Evolutionary conservation across 2,113 vertebrate genomes (phyloP), one percentile per base, ranked within the genome.

Genomic region (Menura novaehollandiae): DNA sequence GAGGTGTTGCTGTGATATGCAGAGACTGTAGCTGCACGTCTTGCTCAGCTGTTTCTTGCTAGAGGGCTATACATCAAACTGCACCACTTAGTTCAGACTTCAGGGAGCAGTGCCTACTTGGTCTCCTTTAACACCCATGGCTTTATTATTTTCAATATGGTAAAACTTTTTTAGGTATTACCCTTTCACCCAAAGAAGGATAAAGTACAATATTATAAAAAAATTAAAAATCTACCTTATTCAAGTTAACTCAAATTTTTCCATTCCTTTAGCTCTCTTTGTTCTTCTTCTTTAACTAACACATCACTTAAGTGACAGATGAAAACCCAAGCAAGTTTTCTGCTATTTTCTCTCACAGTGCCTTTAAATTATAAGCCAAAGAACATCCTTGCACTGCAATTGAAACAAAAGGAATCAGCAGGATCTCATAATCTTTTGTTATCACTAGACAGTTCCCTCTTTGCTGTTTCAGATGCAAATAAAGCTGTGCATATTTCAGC

Each of bases 391-490:
- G 43, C 46, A 18, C 33, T 80, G 12, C 21, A 83, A 53, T 0
- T 71, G 39, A 91, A 93, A 82, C 49, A 66, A 92, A 73, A 80
- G 67, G 59, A 49, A 77, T 43, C 11, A 67, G 23, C 33, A 74
- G 35, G 55, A 91, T 53, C 55, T 74, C 56, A 56, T 53, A 52
- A 67, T 35, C 55, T 77, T 88, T 37, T 92, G 26, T 71, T 66
- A 66, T 32, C 32, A 24, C 4, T 16, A 69, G 59, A 53, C 63
- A 69, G 47, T 23, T 81, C 30, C 35, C 46, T 67, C 83, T 84
- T 39, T 37, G 33, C 59, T 90, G 52, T 59, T 87, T 66, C 76
- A 60, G 62, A 90, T 30, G 59, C 71, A 90, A 76, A 91, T 68
- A 78, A 64, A 60, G n/a, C 32, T 68, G 4, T 19, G 15, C 4